A percentile compares a stretch with the other conserved stretches of the same genome.
Conservation (phyloP, 2,113 vertebrate genomes). For the Phylloscopus whistleri region DNA sequence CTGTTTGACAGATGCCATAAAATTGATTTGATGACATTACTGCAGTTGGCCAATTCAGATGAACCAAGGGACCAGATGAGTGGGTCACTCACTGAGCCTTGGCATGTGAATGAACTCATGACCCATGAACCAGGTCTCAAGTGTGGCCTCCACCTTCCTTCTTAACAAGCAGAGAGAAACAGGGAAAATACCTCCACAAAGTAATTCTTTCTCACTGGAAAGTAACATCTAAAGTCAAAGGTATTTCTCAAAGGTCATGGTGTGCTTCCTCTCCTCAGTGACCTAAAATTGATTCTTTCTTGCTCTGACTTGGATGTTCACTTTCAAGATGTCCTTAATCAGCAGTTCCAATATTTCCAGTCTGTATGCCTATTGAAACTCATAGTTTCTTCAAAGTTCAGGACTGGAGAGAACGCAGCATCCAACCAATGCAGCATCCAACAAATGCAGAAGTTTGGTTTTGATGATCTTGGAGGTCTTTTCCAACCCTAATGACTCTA, state of each 20-base stretch:
- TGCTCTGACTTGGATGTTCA: neutral
- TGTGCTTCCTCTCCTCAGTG: neutral
- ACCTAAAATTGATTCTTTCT: neutral
- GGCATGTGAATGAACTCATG: neutral
- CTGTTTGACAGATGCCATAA: neutral
- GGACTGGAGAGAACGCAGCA: rapidly evolving
- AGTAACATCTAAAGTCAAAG: neutral
- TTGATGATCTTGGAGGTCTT: neutral
- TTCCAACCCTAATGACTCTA: neutral
- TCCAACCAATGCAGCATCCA: rapidly evolving
- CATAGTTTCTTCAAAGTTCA: neutral
- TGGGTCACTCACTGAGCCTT: neutral
- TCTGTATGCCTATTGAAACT: neutral
- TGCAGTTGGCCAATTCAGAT: neutral
- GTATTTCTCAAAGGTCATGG: neutral
- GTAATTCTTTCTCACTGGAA: neutral
- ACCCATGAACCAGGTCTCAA: neutral
- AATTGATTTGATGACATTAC: neutral
- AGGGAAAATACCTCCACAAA: neutral
- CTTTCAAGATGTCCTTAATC: neutral
- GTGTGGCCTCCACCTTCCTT: neutral
- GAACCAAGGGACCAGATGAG: neutral
- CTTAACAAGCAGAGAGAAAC: neutral
- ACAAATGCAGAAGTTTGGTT: neutral
- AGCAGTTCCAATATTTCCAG: neutral